Percentiles rank a stretch among this genome's conserved stretches.
Conservation (phyloP, 2,113 vertebrate species). For the Motacilla alba region DNA sequence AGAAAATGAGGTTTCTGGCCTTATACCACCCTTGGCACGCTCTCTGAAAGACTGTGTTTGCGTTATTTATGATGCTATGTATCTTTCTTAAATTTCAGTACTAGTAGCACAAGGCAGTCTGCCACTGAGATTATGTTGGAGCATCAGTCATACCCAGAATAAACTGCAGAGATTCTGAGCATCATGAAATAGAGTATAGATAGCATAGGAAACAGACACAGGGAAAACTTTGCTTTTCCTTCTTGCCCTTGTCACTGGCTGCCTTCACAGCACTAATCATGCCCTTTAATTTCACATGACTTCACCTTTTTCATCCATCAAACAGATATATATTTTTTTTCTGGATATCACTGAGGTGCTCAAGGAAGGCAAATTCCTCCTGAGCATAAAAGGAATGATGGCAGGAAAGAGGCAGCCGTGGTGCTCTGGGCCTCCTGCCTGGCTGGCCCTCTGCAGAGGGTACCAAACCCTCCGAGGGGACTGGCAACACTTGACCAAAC, state of each 20-base stretch:
- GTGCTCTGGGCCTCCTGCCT: background rate
- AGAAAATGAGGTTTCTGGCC: background rate
- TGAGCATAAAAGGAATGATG: background rate
- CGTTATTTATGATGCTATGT: background rate
- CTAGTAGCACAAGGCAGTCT: background rate
- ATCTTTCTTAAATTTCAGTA: background rate
- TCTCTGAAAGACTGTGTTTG: background rate
- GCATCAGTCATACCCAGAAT: background rate
- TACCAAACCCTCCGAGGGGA: fast-evolving
- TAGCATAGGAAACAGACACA: background rate
- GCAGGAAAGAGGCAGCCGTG: fast-evolving
- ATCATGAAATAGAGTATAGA: background rate
- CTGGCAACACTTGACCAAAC: background rate
- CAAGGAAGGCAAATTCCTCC: background rate
- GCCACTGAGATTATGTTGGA: background rate
- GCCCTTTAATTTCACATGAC: background rate
- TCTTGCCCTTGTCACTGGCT: background rate
- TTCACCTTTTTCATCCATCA: background rate
- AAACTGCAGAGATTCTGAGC: background rate
- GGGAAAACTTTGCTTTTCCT: background rate
- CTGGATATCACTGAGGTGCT: background rate
- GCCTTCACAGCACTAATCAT: background rate
- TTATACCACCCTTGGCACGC: background rate
- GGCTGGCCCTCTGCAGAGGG: background rate
- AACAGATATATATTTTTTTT: background rate